Percentiles rank a stretch among this genome's conserved stretches.
Conservation (phyloP, 2,888 invertebrate species). For the Cyrtodaria siliqua region DNA sequence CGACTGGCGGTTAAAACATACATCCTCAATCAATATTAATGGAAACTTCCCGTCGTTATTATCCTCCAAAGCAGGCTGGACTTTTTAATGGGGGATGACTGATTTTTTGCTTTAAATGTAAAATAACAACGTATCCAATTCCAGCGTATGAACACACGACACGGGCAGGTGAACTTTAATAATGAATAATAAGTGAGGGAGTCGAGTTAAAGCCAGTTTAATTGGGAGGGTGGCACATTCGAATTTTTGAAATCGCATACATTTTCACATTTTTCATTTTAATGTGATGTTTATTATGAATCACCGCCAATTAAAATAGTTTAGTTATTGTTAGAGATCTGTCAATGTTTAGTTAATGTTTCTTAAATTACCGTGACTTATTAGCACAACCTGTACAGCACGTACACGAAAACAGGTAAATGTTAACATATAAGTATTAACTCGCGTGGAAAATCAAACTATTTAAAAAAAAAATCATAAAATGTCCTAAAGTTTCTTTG, state of each 20-base stretch:
- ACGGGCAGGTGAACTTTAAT: constrained; percentile 32
- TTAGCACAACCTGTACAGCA: no score
- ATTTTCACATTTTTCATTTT: constrained; percentile 3
- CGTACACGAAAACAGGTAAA: no score
- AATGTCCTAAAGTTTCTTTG: no score
- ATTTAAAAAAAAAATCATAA: no score
- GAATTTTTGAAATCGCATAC: constrained; percentile 14
- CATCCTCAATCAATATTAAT: constrained; percentile 12
- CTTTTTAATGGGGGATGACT: no score
- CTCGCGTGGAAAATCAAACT: no score
- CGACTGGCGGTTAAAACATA: not conserved
- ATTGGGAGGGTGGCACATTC: constrained; percentile 38
- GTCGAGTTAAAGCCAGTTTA: constrained; percentile 29
- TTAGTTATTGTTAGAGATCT: no score
- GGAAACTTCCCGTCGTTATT: constrained; percentile 11
- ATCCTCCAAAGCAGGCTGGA: no score
- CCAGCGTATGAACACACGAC: constrained; percentile 13
- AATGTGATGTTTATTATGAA: constrained; percentile 8
- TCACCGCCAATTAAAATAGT: not conserved
- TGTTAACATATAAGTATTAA: no score
- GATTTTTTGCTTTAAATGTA: constrained; percentile 19
- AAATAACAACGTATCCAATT: constrained; percentile 44
- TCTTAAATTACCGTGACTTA: no score
- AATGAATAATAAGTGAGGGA: constrained; percentile 15
- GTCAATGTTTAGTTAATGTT: no score